A percentile compares a stretch with the other conserved stretches of the same genome.
Evolutionary conservation across 1,140 invertebrate species (phyloP).

Genomic region (Lepidurus apus): DNA sequence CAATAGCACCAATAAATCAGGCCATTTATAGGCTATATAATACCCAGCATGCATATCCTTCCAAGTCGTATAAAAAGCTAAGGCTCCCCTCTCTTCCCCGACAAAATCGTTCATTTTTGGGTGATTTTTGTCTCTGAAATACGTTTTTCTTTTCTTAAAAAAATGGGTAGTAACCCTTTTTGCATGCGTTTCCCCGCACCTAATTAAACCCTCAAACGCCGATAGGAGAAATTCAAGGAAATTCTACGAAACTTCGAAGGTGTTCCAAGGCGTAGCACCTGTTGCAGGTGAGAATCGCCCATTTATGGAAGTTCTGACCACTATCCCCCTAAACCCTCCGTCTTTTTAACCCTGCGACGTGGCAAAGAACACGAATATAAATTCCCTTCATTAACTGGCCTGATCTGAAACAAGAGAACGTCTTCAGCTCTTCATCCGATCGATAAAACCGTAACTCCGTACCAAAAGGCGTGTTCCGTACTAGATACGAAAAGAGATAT

Average conservation of each 20-base stretch:
- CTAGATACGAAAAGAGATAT: no score
- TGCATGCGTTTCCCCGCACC: not conserved
- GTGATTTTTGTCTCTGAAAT: not conserved
- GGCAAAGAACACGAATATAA: no score
- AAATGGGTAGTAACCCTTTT: not conserved
- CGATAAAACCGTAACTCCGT: no score
- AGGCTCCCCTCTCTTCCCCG: not conserved
- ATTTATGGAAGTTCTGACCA: not conserved
- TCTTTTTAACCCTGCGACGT: no score
- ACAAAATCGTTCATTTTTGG: not conserved
- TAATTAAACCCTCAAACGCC: not conserved
- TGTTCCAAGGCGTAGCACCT: not conserved
- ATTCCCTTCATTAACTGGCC: no score
- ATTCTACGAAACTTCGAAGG: not conserved
- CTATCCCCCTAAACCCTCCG: no score
- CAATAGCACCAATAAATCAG: constrained; percentile 4
- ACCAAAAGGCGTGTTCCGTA: no score
- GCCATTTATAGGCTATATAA: constrained; percentile 11
- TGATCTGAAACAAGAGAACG: no score
- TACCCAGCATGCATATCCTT: constrained; percentile 14
- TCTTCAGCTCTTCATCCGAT: no score
- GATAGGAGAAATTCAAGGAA: not conserved
- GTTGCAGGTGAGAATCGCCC: not conserved
- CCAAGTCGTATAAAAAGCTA: not conserved
- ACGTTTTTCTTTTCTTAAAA: not conserved